These are phyloP conservation scores for Caenorhabditis sp. DNA, from an alignment of 2,888 invertebrate species.

Conservation along the genomic window DNA sequence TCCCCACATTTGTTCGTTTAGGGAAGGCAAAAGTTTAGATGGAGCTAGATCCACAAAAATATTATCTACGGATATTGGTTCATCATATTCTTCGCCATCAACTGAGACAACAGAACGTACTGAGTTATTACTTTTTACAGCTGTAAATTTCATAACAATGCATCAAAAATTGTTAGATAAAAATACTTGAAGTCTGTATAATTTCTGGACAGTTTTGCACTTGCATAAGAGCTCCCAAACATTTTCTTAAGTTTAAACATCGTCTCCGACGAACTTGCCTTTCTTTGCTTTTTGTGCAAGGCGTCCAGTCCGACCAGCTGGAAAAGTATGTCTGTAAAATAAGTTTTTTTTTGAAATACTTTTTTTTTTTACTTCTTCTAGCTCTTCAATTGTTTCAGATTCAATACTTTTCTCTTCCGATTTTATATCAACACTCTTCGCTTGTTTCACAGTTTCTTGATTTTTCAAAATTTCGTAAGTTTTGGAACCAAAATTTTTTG, in stretches of 20 bases:
- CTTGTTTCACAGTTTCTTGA: slow-evolving; percentile 36
- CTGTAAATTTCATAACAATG: slow-evolving; percentile 15
- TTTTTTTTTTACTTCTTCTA: slow-evolving; percentile 23
- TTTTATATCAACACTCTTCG: slow-evolving; percentile 13
- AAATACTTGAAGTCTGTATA: slow-evolving; percentile 52
- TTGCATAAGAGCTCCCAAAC: slow-evolving; percentile 79
- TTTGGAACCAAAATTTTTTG: slow-evolving; percentile 70
- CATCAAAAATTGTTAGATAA: neutral
- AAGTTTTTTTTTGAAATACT: too few species aligned
- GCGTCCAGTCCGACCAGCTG: slow-evolving; percentile 81
- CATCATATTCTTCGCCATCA: slow-evolving; percentile 62
- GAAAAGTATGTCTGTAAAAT: slow-evolving; percentile 76
- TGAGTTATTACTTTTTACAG: slow-evolving; percentile 41
- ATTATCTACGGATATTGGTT: slow-evolving; percentile 55
- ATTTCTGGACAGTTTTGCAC: slow-evolving; percentile 72
- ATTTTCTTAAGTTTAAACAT: slow-evolving; percentile 79
- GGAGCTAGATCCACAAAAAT: slow-evolving; percentile 30
- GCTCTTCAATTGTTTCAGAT: slow-evolving; percentile 18
- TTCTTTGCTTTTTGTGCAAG: slow-evolving; percentile 79
- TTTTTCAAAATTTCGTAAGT: slow-evolving; percentile 64
- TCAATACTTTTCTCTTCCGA: too few species aligned
- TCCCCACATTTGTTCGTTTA: slow-evolving; percentile 77
- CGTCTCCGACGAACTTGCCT: slow-evolving; percentile 80
- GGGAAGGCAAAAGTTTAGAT: slow-evolving; percentile 13
- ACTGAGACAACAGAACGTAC: slow-evolving; percentile 52